phyloP scores from a whole-genome alignment of 2,113 vertebrate species.

The Oncorhynchus masou region DNA sequence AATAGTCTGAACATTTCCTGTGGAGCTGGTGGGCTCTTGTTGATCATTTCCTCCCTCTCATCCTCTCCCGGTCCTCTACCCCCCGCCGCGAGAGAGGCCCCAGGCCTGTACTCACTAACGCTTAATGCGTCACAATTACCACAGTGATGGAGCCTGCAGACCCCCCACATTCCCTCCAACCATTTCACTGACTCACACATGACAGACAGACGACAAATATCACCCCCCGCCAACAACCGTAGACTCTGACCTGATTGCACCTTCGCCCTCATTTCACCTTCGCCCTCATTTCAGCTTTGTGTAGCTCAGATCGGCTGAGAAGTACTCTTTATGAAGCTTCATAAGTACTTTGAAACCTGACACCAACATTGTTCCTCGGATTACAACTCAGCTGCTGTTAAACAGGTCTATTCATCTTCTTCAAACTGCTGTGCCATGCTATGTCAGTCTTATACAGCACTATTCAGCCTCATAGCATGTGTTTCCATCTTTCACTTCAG shows the following conservation, averaged over 20 bases:
- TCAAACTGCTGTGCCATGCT: too few species aligned
- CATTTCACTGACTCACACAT: constrained; percentile 62
- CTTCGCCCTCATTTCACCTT: constrained; percentile 36
- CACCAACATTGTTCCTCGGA: neutral
- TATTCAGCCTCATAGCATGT: neutral
- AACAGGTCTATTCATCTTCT: neutral
- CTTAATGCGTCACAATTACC: constrained; percentile 75
- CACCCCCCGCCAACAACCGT: neutral
- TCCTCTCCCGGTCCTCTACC: constrained; percentile 19
- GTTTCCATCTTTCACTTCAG: neutral
- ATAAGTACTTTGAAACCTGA: constrained; percentile 31
- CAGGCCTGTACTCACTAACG: constrained; percentile 55
- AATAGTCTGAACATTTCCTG: constrained; percentile 64
- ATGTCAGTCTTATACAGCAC: too few species aligned
- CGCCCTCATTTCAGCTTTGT: constrained; percentile 26
- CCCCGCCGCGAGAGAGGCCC: constrained; percentile 37
- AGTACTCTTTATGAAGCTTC: neutral
- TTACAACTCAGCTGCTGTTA: neutral
- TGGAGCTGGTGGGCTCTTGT: constrained; percentile 53
- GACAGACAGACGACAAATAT: constrained; percentile 21
- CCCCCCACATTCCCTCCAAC: constrained; percentile 53
- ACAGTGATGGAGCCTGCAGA: constrained; percentile 52
- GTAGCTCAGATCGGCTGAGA: neutral
- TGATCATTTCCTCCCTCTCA: constrained; percentile 30
- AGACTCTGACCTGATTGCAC: constrained; percentile 5